Evolutionary conservation across 2,797 vertebrate genomes (phyloP), one percentile per base, ranked within the genome.

Genomic region (Falco berigora): DNA sequence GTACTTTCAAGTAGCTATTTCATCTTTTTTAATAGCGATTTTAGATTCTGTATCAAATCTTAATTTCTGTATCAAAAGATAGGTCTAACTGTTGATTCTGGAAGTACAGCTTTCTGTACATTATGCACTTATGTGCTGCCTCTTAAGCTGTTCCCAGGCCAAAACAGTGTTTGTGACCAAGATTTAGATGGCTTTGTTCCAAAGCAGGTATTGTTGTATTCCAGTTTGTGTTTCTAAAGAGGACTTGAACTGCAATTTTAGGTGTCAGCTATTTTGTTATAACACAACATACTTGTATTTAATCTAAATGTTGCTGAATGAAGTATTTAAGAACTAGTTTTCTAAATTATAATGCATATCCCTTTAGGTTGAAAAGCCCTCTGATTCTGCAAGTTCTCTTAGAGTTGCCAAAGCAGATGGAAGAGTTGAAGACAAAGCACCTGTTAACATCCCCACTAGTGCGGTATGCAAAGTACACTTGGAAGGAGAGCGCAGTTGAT

Each of bases 361-460:
- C 80, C 28, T 86, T 58, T 95, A 99, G 99, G 98, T 94, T 91
- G 99, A 99, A 90, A 99, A 99, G 96, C 50, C 98, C 10, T 94
- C 98, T 44, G 99, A 99, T 96, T 98, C 99, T 66, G 96, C 98
- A 40, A 98, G 98, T 76, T 98, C 98, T 94, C 97, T 99, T 95
- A 98, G 99, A 98, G 98, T 98, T 86, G 98, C 98, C 79, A 99
- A 99, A 98, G 98, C 98, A 83, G 99, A 99, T 22, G 98, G 98
- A 96, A 99, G 98, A 97, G 97, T 97, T 67, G 99, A 99, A 67
- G 99, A 99, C 63, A 98, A 99, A 97, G 94, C 98, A 86, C 87
- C 98, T 92, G 95, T 98, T 91, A 97, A 96, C 69, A 97, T 98
- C 67, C 97, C 98, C 62, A 97, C 98, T 95, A 99, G 98, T 97